phyloP scores from a whole-genome alignment of 2,797 vertebrate genomes.

The Iguana delicatissima region DNA sequence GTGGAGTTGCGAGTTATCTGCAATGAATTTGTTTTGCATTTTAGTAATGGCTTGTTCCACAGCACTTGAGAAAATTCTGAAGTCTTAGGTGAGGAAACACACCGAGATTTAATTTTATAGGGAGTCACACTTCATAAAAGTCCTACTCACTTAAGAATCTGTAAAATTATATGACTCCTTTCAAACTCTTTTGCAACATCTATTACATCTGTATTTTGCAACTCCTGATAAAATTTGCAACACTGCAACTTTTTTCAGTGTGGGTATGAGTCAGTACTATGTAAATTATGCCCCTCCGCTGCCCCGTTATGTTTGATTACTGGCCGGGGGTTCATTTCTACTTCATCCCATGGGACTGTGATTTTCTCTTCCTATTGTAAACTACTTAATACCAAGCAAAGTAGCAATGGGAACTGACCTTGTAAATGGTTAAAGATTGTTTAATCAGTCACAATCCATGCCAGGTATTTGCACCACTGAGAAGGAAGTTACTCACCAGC shows the following conservation, averaged over 20 bases:
- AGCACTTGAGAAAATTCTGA: background rate
- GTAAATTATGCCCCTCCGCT: background rate
- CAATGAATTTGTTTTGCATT: background rate
- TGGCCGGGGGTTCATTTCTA: background rate
- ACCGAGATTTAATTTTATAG: background rate
- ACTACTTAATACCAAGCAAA: constrained; percentile 9
- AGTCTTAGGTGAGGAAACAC: background rate
- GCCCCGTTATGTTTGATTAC: background rate
- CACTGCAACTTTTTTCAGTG: background rate
- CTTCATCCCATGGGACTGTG: background rate
- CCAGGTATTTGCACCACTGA: constrained; percentile 20
- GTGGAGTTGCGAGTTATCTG: background rate
- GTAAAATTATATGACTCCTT: background rate
- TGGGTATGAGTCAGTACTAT: background rate
- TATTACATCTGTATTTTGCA: background rate
- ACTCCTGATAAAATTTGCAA: background rate
- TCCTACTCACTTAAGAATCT: background rate
- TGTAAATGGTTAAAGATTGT: constrained; percentile 13
- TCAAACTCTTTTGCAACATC: background rate
- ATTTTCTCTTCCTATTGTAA: background rate
- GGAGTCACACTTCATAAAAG: background rate
- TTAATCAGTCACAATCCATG: constrained; percentile 8
- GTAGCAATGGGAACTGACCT: background rate
- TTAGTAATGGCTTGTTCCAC: background rate
- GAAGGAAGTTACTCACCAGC: constrained; percentile 28